These are phyloP conservation scores for Ailuropoda melanoleuca DNA, from an alignment of 2,113 vertebrate genomes.

Conservation along the genomic window DNA sequence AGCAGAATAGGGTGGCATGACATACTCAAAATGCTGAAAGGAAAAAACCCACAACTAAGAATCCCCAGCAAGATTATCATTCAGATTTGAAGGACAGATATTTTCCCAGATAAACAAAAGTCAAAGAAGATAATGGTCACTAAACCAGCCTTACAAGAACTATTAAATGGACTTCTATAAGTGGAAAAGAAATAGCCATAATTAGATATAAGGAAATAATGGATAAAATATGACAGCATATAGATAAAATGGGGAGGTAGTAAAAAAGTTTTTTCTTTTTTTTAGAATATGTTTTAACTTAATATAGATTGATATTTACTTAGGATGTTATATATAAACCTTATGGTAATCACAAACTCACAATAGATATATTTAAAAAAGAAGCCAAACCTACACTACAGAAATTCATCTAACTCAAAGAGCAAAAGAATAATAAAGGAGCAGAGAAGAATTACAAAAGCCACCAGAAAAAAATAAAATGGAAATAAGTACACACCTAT, in stretches of 20 bases:
- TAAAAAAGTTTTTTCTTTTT: neutral
- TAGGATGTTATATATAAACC: neutral
- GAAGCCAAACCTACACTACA: neutral
- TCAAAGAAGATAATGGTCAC: neutral
- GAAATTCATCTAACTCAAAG: neutral
- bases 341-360: neutral
- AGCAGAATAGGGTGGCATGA: neutral
- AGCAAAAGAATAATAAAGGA: neutral
- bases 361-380: neutral
- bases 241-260: neutral
- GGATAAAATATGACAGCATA: neutral
- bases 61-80: neutral
- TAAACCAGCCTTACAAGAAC: neutral
- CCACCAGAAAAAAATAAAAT: neutral
- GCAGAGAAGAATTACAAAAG: neutral
- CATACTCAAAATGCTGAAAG: neutral
- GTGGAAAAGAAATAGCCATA: neutral
- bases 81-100: neutral
- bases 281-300: neutral
- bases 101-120: neutral
- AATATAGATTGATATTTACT: neutral
- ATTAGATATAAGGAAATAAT: neutral
- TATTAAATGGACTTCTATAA: neutral
- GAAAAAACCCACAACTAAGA: neutral
- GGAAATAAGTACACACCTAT: neutral